Percentiles rank a stretch among this genome's conserved stretches.
These are phyloP conservation scores for Craterocephalus amniculus DNA, from an alignment of 2,797 vertebrate genomes.

Conservation along the genomic window DNA sequence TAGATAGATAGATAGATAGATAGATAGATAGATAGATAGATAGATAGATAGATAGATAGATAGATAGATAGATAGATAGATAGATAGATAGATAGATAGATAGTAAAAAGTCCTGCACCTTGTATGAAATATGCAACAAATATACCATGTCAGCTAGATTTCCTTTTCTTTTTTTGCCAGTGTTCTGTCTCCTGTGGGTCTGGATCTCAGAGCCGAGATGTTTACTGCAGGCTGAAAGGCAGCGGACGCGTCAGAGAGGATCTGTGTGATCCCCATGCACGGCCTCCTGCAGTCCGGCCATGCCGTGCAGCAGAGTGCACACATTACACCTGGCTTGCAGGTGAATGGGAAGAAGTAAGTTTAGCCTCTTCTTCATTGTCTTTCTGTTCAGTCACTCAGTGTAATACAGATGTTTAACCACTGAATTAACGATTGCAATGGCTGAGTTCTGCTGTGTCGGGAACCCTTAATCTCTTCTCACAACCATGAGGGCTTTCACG, in stretches of 20 bases:
- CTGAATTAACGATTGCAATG: constrained; percentile 61
- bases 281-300: constrained; percentile 66
- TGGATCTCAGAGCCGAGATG: constrained; percentile 86
- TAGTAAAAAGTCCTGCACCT: too few relatives aligned
- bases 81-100: too few relatives aligned
- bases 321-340: constrained; percentile 82
- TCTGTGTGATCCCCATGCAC: constrained; percentile 71
- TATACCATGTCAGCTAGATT: background rate
- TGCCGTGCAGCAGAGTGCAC: constrained; percentile 84
- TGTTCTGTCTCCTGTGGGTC: constrained; percentile 91
- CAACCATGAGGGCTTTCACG: constrained; percentile 46
- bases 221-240: constrained; percentile 87
- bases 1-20: too few relatives aligned
- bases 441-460: constrained; percentile 43
- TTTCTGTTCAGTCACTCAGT: constrained; percentile 16
- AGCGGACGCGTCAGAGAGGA: constrained; percentile 79
- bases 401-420: constrained; percentile 51
- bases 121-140: background rate
- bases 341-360: constrained; percentile 88
- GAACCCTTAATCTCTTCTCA: constrained; percentile 29
- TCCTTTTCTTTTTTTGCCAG: constrained; percentile 72
- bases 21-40: too few relatives aligned
- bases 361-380: constrained; percentile 3
- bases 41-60: too few relatives aligned
- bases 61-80: too few relatives aligned